Evolutionary conservation across 2,113 vertebrate species (phyloP), one percentile per base, ranked within the genome.

Genomic region (Tupaia chinensis): DNA sequence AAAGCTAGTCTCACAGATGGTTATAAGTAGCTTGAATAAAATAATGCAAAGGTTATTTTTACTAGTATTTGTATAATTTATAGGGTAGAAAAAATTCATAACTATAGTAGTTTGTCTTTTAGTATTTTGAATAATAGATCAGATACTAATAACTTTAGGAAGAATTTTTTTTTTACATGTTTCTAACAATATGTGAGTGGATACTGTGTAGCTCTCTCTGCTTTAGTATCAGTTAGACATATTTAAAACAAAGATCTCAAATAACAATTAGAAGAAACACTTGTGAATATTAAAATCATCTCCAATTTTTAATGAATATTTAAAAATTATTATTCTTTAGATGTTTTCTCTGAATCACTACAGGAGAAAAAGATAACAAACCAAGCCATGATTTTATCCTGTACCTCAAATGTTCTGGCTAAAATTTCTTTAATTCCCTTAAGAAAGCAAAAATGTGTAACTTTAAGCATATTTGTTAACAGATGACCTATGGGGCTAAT

Each of bases 361-460:
- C 91, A 78, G 82, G 17, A 53, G 29, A 80, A 97, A 89, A 90
- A 76, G 34, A 89, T 60, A 97, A 95, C 95, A 96, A 97, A 92
- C 80, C 87, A 98, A 98, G 94, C 69, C 83, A 98, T 95, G 69
- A 98, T 96, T 98, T 98, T 98, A 86, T 94, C n/a, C 87, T 94
- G 76, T 27, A 84, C 44, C 79, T 97, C 32, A 84, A 1, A 0
- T 83, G 11, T 80, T 98, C 83, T 92, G 78, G 68, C 58, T 79
- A 93, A 84, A 60, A 87, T 92, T 96, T 87, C 72, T 77, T 66
- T 69, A 95, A 85, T 91, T 97, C 44, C 32, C 92, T 96, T 97
- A 89, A 88, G 95, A 97, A 97, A 88, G 25, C 32, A 96, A 76
- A 10, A 23, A 56, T 70, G 94, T 96, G 97, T 97, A 94, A 97